Base-by-base conservation (phyloP, 2,113 vertebrate species). In the Thinocorus orbignyianus region DNA sequence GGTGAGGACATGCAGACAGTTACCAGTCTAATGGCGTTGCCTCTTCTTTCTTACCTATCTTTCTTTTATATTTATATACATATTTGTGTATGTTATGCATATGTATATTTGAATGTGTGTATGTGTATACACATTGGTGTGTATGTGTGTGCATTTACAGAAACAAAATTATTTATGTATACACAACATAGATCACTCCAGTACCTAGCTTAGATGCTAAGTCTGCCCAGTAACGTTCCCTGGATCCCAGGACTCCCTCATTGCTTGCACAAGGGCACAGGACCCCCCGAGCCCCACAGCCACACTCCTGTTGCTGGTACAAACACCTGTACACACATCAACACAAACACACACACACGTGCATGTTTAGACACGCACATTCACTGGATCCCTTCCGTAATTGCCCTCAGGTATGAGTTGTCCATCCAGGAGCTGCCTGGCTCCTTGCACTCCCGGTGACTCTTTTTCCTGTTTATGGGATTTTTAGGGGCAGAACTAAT, bases 311-410 rank as follows among this genome's bases (percentile, higher is more conserved):
- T 23, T 81, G 26, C 28, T 58, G 31, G 14, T 37, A 22, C 16
- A 30, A 41, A 41, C 44, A 46, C 25, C 20, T 20, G 42, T n/a
- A 30, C 28, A n/a, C 28, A 30, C 13, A 26, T 17, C 22, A 39
- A 25, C 13, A n/a, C n/a, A n/a, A n/a, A 61, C 23, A 35, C 20
- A 25, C 22, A 52, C 9, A 4, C 1, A 1, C 1, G 0, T 15
- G 25, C 42, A 19, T 4, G 26, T 23, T 11, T 28, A 24, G 12
- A 33, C 14, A 46, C 35, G 51, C 22, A 33, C 17, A 44, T 71
- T 46, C 68, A 24, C 54, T 49, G 54, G 6, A 42, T 64, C 10
- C 31, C 22, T 42, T 23, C 35, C 42, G 19, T 13, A 80, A 13
- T 2, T 23, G 13, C 60, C 39, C 11, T 66, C 33, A 66, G 51